Evolutionary conservation across 2,113 vertebrate species (phyloP).

Genomic region (Neotoma lepida): DNA sequence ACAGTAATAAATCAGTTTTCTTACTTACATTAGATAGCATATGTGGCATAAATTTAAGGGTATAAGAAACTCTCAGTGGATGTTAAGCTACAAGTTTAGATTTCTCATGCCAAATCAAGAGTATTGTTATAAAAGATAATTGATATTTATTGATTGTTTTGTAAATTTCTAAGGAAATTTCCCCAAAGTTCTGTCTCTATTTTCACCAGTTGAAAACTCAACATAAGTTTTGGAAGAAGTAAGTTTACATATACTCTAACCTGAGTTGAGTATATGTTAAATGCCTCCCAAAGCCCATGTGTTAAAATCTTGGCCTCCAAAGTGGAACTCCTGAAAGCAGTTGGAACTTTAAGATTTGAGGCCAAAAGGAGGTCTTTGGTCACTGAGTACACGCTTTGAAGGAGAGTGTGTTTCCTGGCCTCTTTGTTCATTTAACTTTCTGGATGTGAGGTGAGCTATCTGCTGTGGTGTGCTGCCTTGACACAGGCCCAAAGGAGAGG

Average conservation of each 20-base stretch:
- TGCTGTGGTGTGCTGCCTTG: not conserved
- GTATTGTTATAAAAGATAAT: constrained; percentile 1
- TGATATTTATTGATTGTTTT: constrained; percentile 20
- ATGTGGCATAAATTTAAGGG: not conserved
- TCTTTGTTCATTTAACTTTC: too few relatives aligned
- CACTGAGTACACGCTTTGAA: not conserved
- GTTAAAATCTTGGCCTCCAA: not conserved
- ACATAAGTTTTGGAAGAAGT: not conserved
- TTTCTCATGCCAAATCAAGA: not conserved
- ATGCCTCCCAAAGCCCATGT: too few relatives aligned
- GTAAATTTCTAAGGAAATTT: constrained; percentile 24
- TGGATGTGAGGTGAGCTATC: not conserved
- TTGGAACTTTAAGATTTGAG: not conserved
- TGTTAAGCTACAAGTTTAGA: not conserved
- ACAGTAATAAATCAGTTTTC: not conserved
- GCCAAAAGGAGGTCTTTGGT: not conserved
- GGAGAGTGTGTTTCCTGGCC: not conserved
- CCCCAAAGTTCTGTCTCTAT: not conserved
- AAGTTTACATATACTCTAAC: not conserved
- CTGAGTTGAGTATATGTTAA: not conserved
- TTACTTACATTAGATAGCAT: not conserved
- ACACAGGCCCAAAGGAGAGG: not conserved
- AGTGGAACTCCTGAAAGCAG: not conserved
- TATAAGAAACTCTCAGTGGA: not conserved
- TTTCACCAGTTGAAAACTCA: not conserved